These are phyloP conservation scores for Saturnia pavonia DNA, from an alignment of 2,888 invertebrate genomes.

Conservation along the genomic window DNA sequence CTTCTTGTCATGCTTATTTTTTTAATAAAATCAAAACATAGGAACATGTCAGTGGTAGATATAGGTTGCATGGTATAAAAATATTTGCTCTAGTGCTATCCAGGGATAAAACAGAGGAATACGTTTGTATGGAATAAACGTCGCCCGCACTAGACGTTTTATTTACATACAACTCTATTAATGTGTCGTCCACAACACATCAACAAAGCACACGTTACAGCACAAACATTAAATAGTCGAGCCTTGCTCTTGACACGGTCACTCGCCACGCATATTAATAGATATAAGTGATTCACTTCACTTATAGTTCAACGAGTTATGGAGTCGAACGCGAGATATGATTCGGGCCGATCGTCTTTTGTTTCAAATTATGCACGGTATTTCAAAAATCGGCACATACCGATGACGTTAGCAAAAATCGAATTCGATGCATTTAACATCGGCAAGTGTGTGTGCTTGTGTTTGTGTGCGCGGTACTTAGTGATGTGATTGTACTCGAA, in stretches of 20 bases:
- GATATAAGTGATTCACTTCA: slow-evolving; percentile 74
- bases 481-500: slow-evolving; percentile 42
- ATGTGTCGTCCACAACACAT: slow-evolving; percentile 30
- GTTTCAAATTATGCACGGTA: slow-evolving; percentile 38
- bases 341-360: slow-evolving; percentile 50
- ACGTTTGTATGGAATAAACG: no score
- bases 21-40: no score
- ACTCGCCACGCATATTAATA: slow-evolving; percentile 79
- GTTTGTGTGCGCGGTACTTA: slow-evolving; percentile 31
- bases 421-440: slow-evolving; percentile 35
- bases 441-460: slow-evolving; percentile 26
- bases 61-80: no score
- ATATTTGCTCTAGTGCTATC: no score
- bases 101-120: no score
- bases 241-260: slow-evolving; percentile 79
- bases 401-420: slow-evolving; percentile 37
- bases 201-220: slow-evolving; percentile 28
- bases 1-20: no score
- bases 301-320: slow-evolving; percentile 61
- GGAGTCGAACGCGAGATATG: slow-evolving; percentile 69
- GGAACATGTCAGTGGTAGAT: no score
- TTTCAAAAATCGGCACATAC: slow-evolving; percentile 27
- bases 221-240: slow-evolving; percentile 42
- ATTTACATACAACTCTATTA: slow-evolving; percentile 56
- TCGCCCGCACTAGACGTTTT: slow-evolving; percentile 22